phyloP scores from a whole-genome alignment of 2,113 vertebrate genomes.

The Oncorhynchus tshawytscha region DNA sequence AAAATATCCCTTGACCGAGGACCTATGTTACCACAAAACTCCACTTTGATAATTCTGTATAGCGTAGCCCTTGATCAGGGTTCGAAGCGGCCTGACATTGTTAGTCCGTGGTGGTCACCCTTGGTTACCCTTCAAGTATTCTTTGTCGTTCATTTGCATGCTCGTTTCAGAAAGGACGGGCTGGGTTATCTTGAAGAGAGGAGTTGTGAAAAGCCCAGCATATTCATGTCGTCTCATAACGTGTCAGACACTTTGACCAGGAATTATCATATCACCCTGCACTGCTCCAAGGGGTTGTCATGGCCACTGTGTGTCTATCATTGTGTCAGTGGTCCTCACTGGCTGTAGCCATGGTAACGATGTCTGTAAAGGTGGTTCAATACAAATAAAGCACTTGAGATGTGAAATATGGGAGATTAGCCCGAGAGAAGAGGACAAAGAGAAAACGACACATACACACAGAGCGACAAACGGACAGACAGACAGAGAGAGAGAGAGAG shows the following conservation, averaged over 20 bases:
- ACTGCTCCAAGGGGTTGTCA: slow-evolving; percentile 71
- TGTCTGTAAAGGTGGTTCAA: slow-evolving; percentile 63
- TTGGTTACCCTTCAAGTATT: slow-evolving; percentile 57
- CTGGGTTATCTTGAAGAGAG: slow-evolving; percentile 35
- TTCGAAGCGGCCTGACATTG: slow-evolving; percentile 51
- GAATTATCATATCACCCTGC: slow-evolving; percentile 71
- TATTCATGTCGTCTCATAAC: slow-evolving; percentile 55
- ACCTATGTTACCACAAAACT: not conserved
- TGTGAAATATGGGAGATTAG: slow-evolving; percentile 49
- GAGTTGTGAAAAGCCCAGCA: slow-evolving; percentile 41
- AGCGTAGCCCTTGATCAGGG: slow-evolving; percentile 40
- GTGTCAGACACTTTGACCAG: slow-evolving; percentile 55
- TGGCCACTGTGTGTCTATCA: slow-evolving; percentile 69
- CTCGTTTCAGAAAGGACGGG: slow-evolving; percentile 38
- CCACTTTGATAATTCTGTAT: not conserved
- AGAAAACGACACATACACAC: not conserved
- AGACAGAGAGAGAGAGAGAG: not conserved
- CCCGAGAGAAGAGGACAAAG: slow-evolving; percentile 34
- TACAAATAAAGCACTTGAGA: slow-evolving; percentile 68
- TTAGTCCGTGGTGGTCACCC: slow-evolving; percentile 54
- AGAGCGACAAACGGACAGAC: not conserved
- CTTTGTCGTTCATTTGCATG: slow-evolving; percentile 48
- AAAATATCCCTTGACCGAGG: not conserved
- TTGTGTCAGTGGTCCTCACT: slow-evolving; percentile 71
- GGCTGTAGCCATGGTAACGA: slow-evolving; percentile 72